A percentile compares a stretch with the other conserved stretches of the same genome.
phyloP scores from a whole-genome alignment of 2,888 invertebrate species.

The Zeuzera pyrina region DNA sequence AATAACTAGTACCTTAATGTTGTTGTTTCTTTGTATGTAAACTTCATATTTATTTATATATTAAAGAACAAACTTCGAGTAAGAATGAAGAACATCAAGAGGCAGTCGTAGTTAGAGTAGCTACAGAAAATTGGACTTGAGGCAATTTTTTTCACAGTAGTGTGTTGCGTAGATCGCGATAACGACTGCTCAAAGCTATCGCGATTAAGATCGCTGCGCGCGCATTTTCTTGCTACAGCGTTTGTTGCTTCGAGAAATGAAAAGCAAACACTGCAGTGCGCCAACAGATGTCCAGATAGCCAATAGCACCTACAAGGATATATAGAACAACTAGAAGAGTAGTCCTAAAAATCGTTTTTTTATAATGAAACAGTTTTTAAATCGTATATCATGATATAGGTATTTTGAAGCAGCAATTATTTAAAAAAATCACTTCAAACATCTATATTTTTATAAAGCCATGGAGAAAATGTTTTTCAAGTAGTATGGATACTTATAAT shows the following conservation, averaged over 20 bases:
- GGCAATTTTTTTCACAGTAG: conserved; percentile 25
- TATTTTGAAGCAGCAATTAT: too few species aligned
- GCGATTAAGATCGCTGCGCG: conserved; percentile 56
- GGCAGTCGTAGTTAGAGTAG: conserved; percentile 1
- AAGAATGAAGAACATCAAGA: too few species aligned
- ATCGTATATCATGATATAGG: too few species aligned
- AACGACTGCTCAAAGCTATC: conserved; percentile 60
- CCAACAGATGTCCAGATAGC: conserved; percentile 70
- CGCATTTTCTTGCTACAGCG: conserved; percentile 41
- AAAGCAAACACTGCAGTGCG: conserved; percentile 62
- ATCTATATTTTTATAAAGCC: too few species aligned
- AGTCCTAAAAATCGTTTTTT: neutral
- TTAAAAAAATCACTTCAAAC: too few species aligned
- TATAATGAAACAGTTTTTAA: too few species aligned
- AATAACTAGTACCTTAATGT: too few species aligned
- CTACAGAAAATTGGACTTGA: too few species aligned
- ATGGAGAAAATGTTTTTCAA: too few species aligned
- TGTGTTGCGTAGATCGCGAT: conserved; percentile 39
- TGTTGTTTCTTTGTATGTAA: too few species aligned
- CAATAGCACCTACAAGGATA: conserved; percentile 32
- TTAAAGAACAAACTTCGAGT: too few species aligned
- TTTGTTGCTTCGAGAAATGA: conserved; percentile 66
- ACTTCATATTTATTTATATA: too few species aligned
- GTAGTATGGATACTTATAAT: neutral
- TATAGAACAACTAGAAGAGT: neutral